phyloP scores from a whole-genome alignment of 2,888 invertebrate species.

The Aproaerema taeniolella region DNA sequence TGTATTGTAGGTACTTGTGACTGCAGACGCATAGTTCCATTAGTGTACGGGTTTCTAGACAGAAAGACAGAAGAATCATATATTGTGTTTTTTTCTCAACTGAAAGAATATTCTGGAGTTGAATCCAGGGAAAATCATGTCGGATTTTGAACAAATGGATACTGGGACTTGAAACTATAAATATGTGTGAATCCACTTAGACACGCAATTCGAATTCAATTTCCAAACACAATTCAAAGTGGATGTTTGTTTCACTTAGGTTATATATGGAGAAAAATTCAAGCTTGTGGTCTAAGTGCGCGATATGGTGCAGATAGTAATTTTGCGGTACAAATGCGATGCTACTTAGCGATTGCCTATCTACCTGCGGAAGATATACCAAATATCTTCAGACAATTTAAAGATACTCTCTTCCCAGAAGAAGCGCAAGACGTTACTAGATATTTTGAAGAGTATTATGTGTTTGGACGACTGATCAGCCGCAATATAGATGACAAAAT shows the following conservation, averaged over 20 bases:
- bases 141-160: slow-evolving; percentile 9
- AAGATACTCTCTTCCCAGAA: slow-evolving; percentile 11
- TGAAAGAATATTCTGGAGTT: not conserved
- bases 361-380: slow-evolving; percentile 12
- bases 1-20: not conserved
- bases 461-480: not conserved
- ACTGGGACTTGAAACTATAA: too few species aligned
- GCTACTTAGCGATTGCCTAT: slow-evolving; percentile 10
- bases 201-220: slow-evolving; percentile 8
- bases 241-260: not conserved
- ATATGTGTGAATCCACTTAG: too few species aligned
- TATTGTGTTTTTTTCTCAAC: not conserved
- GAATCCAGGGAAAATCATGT: not conserved
- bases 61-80: slow-evolving; percentile 4
- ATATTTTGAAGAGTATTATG: slow-evolving; percentile 11
- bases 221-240: slow-evolving; percentile 7
- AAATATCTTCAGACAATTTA: slow-evolving; percentile 10
- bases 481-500: not conserved
- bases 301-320: slow-evolving; percentile 11
- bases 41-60: not conserved
- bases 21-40: slow-evolving; percentile 1
- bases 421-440: slow-evolving; percentile 9
- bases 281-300: slow-evolving; percentile 3
- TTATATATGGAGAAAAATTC: slow-evolving; percentile 8
- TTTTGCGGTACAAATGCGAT: slow-evolving; percentile 13